phyloP scores from a whole-genome alignment of 2,797 vertebrate species.

The Sparidentex hasta region DNA sequence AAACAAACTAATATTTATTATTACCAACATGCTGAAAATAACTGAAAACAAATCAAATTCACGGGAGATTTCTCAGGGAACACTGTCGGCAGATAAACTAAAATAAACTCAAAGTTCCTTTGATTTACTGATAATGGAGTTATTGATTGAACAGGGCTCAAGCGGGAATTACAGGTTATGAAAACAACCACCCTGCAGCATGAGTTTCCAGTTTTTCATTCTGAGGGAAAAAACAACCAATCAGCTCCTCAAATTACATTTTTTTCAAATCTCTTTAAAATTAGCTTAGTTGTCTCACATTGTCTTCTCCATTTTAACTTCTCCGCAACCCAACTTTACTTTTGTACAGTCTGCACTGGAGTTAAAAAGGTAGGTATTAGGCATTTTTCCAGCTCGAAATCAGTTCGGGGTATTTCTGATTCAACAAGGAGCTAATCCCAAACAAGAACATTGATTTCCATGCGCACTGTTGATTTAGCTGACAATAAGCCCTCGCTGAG shows the following conservation, averaged over 20 bases:
- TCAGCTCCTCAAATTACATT: background rate
- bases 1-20: background rate
- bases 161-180: background rate
- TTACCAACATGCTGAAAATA: background rate
- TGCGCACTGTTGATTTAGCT: constrained; percentile 15
- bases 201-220: background rate
- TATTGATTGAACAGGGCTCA: background rate
- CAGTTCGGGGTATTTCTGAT: constrained; percentile 27
- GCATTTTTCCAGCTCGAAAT: constrained; percentile 7
- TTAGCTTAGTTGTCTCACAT: background rate
- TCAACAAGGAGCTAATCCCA: constrained; percentile 49
- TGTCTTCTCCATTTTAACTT: background rate
- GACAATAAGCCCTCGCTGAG: constrained; percentile 19
- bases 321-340: background rate
- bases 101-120: background rate
- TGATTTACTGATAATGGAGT: background rate
- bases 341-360: background rate
- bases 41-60: background rate
- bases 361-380: background rate
- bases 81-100: background rate
- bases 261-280: too few species aligned
- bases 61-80: background rate
- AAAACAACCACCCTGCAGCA: background rate
- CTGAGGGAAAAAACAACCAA: background rate
- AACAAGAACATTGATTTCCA: constrained; percentile 44